A percentile compares a stretch with the other conserved stretches of the same genome.
Conservation (phyloP, 2,888 invertebrate species). For the Tenthredo amoena region DNA sequence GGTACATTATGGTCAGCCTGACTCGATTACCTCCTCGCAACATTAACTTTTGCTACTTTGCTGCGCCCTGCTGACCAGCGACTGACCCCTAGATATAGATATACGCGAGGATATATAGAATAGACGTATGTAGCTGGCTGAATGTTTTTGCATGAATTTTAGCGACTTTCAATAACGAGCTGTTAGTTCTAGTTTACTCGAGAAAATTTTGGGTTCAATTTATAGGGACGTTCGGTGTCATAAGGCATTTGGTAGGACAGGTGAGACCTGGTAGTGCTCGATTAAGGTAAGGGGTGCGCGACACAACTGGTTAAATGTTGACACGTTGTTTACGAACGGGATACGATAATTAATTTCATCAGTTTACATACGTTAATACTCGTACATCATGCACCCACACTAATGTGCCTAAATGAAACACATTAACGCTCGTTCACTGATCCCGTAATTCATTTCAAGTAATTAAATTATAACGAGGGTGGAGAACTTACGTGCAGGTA, state of each 20-base stretch:
- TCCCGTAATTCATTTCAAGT: background rate
- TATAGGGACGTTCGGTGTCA: background rate
- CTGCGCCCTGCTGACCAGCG: background rate
- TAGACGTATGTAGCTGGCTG: background rate
- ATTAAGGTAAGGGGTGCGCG: background rate
- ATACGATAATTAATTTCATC: slow-evolving; percentile 21
- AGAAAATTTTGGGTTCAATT: background rate
- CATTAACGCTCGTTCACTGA: background rate
- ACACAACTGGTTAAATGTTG: background rate
- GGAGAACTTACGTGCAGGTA: background rate
- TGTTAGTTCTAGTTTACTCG: too few relatives aligned
- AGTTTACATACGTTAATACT: background rate
- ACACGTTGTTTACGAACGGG: background rate
- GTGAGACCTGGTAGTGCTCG: background rate
- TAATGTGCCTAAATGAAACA: background rate
- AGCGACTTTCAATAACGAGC: background rate
- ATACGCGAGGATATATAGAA: background rate
- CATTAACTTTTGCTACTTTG: slow-evolving; percentile 1
- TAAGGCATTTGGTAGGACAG: background rate
- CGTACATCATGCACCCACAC: background rate
- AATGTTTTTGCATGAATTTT: background rate
- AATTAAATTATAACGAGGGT: background rate
- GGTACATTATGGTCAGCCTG: background rate
- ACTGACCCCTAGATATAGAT: too few relatives aligned
- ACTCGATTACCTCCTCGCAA: background rate